Evolutionary conservation across 2,888 invertebrate species (phyloP).

Genomic region (Ashinkailepas kermadecensis): DNA sequence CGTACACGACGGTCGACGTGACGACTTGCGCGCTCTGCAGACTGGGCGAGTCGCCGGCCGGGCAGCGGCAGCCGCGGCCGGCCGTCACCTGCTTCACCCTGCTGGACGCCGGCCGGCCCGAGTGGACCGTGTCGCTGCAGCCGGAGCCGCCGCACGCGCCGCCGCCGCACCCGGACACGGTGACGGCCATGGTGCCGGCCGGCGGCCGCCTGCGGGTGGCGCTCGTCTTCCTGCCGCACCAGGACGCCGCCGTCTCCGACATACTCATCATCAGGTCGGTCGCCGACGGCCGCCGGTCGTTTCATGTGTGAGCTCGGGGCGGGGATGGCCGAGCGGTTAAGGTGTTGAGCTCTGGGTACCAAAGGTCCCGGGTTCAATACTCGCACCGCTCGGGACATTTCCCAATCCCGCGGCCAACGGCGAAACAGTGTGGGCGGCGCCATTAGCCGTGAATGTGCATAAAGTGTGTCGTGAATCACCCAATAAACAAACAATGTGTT

Average conservation of each 20-base stretch:
- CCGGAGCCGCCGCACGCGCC: slow-evolving; percentile 12
- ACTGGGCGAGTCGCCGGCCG: slow-evolving; percentile 4
- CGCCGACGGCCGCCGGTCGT: neutral
- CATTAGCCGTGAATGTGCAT: too few species aligned
- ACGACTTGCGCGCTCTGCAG: neutral
- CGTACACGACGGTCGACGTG: too few species aligned
- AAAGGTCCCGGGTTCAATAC: too few species aligned
- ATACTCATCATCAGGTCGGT: slow-evolving; percentile 50
- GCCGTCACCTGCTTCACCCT: neutral
- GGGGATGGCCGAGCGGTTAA: too few species aligned
- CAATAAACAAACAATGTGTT: too few species aligned
- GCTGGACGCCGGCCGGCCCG: neutral
- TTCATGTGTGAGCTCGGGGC: too few species aligned
- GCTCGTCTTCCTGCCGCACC: slow-evolving; percentile 69
- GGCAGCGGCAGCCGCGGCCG: neutral
- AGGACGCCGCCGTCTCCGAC: slow-evolving; percentile 70
- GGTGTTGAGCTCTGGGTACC: too few species aligned
- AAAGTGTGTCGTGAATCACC: too few species aligned
- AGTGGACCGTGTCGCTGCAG: neutral
- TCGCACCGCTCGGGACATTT: too few species aligned
- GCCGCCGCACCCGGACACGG: slow-evolving; percentile 46
- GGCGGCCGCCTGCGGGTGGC: slow-evolving; percentile 69
- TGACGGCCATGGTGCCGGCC: slow-evolving; percentile 55
- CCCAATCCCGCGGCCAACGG: too few species aligned
- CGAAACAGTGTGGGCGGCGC: too few species aligned